Evolutionary conservation across 1,140 invertebrate genomes (phyloP).

Genomic region (Anoplolepis gracilipes): DNA sequence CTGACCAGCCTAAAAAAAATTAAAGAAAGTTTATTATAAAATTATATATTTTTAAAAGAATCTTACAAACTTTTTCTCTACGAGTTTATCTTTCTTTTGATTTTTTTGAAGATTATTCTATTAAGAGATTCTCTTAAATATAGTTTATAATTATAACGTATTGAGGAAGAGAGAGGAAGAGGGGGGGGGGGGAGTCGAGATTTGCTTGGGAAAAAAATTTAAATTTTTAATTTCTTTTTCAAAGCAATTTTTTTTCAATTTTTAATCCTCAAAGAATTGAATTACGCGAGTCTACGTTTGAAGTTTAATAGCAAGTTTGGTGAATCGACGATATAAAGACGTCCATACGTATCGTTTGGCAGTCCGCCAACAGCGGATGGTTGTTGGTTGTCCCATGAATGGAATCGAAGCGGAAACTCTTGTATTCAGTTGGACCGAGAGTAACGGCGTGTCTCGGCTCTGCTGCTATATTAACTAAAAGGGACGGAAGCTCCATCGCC

Average conservation of each 20-base stretch:
- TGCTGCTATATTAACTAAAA: slow-evolving; percentile 44
- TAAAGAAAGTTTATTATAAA: too few relatives aligned
- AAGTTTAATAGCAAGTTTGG: neutral
- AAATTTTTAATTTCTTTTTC: neutral
- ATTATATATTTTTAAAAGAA: too few relatives aligned
- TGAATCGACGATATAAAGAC: slow-evolving; percentile 44
- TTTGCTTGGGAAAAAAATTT: neutral
- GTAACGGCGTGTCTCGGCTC: slow-evolving; percentile 42
- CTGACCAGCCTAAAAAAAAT: neutral
- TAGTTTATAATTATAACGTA: neutral
- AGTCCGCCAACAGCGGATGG: slow-evolving; percentile 65
- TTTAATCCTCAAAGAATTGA: neutral
- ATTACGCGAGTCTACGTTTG: neutral
- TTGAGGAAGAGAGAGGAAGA: neutral
- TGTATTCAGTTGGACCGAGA: slow-evolving; percentile 37
- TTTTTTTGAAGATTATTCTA: too few relatives aligned
- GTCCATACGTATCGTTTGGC: slow-evolving; percentile 64
- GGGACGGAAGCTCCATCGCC: slow-evolving; percentile 52
- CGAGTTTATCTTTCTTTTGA: too few relatives aligned
- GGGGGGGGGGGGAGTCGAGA: too few relatives aligned
- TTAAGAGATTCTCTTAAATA: too few relatives aligned
- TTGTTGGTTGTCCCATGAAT: slow-evolving; percentile 74
- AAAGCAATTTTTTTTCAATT: neutral
- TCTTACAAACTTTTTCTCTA: too few relatives aligned
- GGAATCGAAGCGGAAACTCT: slow-evolving; percentile 69